phyloP scores from a whole-genome alignment of 2,113 vertebrate species.

The Callocephalon fimbriatum region DNA sequence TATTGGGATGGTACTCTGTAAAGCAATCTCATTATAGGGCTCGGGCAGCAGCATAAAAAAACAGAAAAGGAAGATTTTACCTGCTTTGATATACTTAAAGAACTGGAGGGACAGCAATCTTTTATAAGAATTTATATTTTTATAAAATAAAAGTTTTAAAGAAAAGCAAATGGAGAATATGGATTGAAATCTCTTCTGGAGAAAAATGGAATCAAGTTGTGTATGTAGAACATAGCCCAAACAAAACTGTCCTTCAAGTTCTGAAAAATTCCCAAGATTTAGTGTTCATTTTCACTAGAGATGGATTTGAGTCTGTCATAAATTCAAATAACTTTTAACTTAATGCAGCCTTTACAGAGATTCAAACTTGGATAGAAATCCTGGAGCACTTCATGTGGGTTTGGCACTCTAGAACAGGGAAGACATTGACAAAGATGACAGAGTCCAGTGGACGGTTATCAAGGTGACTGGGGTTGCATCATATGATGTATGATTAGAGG shows the following conservation, averaged over 20 bases:
- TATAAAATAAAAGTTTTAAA: not conserved
- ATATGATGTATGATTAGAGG: no score
- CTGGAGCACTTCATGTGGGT: not conserved
- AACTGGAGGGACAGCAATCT: not conserved
- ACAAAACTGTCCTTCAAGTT: not conserved
- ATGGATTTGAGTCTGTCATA: not conserved
- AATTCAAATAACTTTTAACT: not conserved
- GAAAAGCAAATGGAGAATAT: not conserved
- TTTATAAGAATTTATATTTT: not conserved
- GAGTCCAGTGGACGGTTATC: no score
- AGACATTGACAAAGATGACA: rapidly evolving
- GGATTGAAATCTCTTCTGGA: not conserved
- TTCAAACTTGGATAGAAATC: no score
- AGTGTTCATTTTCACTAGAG: not conserved
- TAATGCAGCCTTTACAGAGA: not conserved
- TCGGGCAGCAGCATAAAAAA: not conserved
- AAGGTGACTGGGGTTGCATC: not conserved
- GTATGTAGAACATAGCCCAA: not conserved
- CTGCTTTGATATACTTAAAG: not conserved
- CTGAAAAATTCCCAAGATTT: not conserved
- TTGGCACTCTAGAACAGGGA: not conserved
- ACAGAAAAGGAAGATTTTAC: not conserved
- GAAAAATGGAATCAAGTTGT: not conserved
- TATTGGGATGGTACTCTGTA: not conserved
- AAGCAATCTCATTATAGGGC: not conserved